A percentile compares a stretch with the other conserved stretches of the same genome.
Conservation (phyloP, 2,888 invertebrate genomes). For the Polymixis lichenea region DNA sequence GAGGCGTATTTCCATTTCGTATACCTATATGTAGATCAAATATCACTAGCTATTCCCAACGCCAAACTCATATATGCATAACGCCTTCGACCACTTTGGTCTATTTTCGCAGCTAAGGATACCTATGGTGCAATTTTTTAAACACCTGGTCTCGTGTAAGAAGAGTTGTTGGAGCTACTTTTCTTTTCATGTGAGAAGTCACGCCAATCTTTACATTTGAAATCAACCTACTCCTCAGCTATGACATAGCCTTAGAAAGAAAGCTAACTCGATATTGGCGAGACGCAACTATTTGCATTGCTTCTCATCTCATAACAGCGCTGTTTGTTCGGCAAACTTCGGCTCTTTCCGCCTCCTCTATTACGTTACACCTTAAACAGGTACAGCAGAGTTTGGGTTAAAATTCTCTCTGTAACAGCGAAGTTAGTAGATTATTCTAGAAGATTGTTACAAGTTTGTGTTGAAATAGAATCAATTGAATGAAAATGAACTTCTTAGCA, state of each 20-base stretch:
- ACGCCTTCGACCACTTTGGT: neutral
- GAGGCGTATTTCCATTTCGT: neutral
- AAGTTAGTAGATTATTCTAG: constrained; percentile 20
- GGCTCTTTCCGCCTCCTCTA: constrained; percentile 28
- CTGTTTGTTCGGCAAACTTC: constrained; percentile 56
- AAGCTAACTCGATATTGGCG: constrained; percentile 32
- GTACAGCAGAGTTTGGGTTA: constrained; percentile 3
- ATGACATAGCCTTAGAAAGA: neutral
- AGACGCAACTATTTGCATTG: constrained; percentile 36
- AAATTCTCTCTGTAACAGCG: constrained; percentile 10
- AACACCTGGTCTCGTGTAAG: neutral
- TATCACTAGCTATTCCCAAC: neutral
- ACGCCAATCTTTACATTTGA: neutral
- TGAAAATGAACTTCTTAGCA: constrained; percentile 6
- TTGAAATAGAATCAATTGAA: constrained; percentile 25
- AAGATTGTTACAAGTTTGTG: constrained; percentile 20
- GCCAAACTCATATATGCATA: neutral
- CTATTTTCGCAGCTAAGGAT: neutral
- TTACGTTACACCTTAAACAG: constrained; percentile 28
- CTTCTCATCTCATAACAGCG: constrained; percentile 50
- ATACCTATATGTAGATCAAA: neutral
- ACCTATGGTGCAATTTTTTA: neutral
- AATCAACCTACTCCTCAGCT: neutral
- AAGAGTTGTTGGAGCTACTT: neutral
- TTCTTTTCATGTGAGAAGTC: neutral